A percentile compares a stretch with the other conserved stretches of the same genome.
phyloP scores from a whole-genome alignment of 2,888 invertebrate species.

The Himalopsyche tibetana region DNA sequence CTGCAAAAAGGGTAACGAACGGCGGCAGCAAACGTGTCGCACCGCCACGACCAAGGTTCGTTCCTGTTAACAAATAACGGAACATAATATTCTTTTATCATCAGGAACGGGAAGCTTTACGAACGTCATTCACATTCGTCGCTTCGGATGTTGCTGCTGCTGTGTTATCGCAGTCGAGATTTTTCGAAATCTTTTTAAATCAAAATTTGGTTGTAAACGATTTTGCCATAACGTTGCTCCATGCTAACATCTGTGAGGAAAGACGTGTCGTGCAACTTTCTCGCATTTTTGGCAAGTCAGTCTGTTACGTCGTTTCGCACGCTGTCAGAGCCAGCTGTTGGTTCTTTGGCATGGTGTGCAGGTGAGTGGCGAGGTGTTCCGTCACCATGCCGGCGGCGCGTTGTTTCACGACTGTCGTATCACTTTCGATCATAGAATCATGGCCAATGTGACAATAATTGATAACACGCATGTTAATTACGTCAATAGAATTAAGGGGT shows the following conservation, averaged over 20 bases:
- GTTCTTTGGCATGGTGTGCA: neutral
- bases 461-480: neutral
- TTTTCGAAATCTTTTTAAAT: no score
- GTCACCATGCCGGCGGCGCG: neutral
- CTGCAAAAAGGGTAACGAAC: neutral
- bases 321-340: constrained; percentile 23
- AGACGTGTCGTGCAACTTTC: constrained; percentile 38
- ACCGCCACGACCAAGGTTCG: neutral
- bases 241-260: constrained; percentile 9
- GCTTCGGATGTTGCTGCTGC: no score
- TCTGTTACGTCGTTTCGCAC: neutral
- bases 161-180: no score
- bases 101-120: no score
- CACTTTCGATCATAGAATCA: neutral
- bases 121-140: no score
- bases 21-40: neutral
- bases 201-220: no score
- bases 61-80: no score
- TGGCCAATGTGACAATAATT: neutral
- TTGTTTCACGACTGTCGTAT: neutral
- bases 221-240: no score
- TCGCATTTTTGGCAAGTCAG: constrained; percentile 27
- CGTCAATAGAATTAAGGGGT: no score
- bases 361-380: neutral
- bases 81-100: no score